A percentile compares a stretch with the other conserved stretches of the same genome.
phyloP scores from a whole-genome alignment of 2,888 invertebrate genomes.

The Carabus problematicus region DNA sequence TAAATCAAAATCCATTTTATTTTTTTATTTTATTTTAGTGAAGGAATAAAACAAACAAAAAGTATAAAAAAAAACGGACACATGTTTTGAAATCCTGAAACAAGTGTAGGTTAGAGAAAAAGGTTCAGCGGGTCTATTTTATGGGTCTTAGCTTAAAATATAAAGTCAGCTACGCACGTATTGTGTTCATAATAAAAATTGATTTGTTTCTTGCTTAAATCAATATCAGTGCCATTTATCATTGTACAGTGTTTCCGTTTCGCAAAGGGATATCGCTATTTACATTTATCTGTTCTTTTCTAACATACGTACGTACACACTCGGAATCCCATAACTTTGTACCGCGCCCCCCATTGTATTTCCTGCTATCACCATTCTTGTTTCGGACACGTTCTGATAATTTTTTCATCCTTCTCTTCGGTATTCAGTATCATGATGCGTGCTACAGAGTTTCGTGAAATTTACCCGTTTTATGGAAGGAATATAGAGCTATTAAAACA shows the following conservation, averaged over 20 bases:
- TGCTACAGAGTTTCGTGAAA: neutral
- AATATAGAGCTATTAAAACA: slow-evolving; percentile 4
- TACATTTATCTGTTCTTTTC: too few species aligned
- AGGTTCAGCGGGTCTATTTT: slow-evolving; percentile 1
- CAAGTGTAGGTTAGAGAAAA: neutral
- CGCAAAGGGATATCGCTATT: neutral
- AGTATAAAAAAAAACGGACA: too few species aligned
- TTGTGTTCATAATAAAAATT: slow-evolving; percentile 32
- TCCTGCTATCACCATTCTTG: too few species aligned
- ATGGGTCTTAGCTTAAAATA: slow-evolving; percentile 16
- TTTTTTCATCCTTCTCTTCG: too few species aligned
- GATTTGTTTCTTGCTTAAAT: slow-evolving; percentile 28
- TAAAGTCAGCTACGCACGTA: slow-evolving; percentile 22
- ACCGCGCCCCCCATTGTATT: too few species aligned
- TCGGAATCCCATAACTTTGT: too few species aligned
- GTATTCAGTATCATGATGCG: too few species aligned
- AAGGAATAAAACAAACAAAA: too few species aligned
- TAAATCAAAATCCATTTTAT: too few species aligned
- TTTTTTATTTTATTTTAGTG: too few species aligned
- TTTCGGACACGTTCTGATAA: too few species aligned
- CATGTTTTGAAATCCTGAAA: neutral
- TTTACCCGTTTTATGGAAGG: neutral
- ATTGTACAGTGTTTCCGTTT: slow-evolving; percentile 19
- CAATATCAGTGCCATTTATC: slow-evolving; percentile 30
- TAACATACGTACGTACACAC: too few species aligned